Conservation (phyloP, 2,113 vertebrate species). For the Pluvialis apricaria region DNA sequence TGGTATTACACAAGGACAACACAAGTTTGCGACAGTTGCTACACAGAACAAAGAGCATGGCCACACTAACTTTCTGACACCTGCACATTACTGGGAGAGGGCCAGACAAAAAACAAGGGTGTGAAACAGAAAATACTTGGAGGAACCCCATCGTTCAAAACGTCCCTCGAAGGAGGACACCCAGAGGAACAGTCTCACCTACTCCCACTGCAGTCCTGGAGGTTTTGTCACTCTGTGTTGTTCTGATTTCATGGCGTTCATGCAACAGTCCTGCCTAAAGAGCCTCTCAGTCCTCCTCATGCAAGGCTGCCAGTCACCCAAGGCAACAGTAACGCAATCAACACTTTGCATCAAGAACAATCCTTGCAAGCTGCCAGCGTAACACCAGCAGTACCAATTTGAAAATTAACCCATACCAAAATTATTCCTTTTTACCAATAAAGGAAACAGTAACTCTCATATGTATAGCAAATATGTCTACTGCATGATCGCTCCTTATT, state of each 20-base stretch:
- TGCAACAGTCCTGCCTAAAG: not conserved
- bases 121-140: not conserved
- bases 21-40: not conserved
- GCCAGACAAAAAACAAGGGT: not conserved
- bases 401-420: not conserved
- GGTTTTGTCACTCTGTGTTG: not conserved
- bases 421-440: not conserved
- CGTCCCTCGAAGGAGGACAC: not conserved
- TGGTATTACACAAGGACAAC: not conserved
- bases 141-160: not conserved
- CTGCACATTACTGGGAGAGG: not conserved
- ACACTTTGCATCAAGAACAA: not conserved
- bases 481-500: not conserved
- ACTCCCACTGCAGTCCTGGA: not conserved
- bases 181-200: not conserved
- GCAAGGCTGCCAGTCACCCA: not conserved
- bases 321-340: not conserved
- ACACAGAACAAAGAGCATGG: not conserved
- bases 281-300: not conserved
- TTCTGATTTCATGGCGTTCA: not conserved
- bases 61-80: not conserved
- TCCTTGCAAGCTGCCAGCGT: not conserved
- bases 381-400: not conserved
- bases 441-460: not conserved
- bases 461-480: not conserved